A percentile compares a stretch with the other conserved stretches of the same genome.
These are phyloP conservation scores for Philaethria dido DNA, from an alignment of 2,888 invertebrate species.

Conservation along the genomic window DNA sequence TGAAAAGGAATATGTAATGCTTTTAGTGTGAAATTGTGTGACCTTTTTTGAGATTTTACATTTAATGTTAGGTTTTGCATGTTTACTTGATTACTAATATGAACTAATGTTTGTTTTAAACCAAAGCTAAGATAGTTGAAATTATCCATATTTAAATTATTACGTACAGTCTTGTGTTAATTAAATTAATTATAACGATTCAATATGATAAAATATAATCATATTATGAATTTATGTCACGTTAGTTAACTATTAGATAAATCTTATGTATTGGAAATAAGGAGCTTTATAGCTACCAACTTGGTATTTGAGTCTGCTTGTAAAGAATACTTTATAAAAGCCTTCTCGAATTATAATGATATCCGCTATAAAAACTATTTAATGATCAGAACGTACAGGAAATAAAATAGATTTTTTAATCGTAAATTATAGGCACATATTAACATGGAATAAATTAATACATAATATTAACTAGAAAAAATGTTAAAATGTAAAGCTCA, in stretches of 20 bases:
- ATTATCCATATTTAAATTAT: not conserved
- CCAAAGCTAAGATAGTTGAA: not conserved
- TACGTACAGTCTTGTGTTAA: not conserved
- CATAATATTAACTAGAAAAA: constrained; percentile 21
- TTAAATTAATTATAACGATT: constrained; percentile 13
- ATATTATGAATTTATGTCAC: not conserved
- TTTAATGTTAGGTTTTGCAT: constrained; percentile 34
- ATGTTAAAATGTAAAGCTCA: constrained; percentile 21
- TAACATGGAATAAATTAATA: constrained; percentile 26
- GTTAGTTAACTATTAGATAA: not conserved
- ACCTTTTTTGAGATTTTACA: constrained; percentile 8
- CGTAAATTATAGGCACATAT: constrained; percentile 12
- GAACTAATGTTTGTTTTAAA: constrained; percentile 23
- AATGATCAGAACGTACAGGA: constrained; percentile 24
- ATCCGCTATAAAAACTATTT: constrained; percentile 28
- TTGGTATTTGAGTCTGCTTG: not conserved
- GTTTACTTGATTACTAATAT: constrained; percentile 27
- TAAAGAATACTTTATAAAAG: constrained; percentile 10
- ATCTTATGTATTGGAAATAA: constrained; percentile 1
- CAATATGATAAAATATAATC: constrained; percentile 6
- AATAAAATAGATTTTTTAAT: constrained; percentile 22
- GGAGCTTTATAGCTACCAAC: not conserved
- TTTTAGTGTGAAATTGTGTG: constrained; percentile 21
- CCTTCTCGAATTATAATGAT: constrained; percentile 17
- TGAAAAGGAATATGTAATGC: constrained; percentile 58